Percentiles rank a stretch among this genome's conserved stretches.
Evolutionary conservation across 2,113 vertebrate species (phyloP).

Genomic region (Apodemus speciosus): DNA sequence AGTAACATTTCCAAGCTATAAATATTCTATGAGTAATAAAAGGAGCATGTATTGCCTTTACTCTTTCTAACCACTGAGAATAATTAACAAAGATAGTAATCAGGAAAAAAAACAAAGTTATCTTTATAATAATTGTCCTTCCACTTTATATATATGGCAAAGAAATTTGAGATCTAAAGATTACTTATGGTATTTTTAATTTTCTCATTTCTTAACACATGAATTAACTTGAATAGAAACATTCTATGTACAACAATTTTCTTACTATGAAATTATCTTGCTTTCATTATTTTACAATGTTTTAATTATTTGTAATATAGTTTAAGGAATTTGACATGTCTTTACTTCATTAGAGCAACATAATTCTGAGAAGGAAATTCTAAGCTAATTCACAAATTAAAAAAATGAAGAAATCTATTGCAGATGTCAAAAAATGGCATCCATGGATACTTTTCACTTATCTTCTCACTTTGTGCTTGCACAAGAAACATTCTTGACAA

Average conservation of each 20-base stretch:
- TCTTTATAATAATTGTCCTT: neutral
- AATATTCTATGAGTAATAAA: neutral
- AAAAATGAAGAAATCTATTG: neutral
- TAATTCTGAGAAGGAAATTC: neutral
- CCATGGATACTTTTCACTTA: neutral
- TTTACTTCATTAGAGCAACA: neutral
- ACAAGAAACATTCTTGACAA: slow-evolving; percentile 2
- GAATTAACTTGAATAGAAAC: neutral
- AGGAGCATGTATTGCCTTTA: neutral
- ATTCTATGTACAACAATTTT: neutral
- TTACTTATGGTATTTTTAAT: neutral
- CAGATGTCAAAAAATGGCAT: neutral
- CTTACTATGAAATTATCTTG: neutral
- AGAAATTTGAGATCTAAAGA: neutral
- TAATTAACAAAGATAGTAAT: neutral
- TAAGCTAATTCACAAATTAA: neutral
- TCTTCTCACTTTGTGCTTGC: neutral
- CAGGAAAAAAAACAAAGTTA: neutral
- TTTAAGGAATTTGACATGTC: neutral
- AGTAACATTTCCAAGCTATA: neutral
- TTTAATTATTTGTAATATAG: neutral
- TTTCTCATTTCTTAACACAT: neutral
- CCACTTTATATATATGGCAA: neutral
- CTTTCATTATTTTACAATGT: neutral
- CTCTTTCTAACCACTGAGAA: neutral